Evolutionary conservation across 2,113 vertebrate genomes (phyloP), one percentile per base, ranked within the genome.

Genomic region (Tragelaphus buxtoni): DNA sequence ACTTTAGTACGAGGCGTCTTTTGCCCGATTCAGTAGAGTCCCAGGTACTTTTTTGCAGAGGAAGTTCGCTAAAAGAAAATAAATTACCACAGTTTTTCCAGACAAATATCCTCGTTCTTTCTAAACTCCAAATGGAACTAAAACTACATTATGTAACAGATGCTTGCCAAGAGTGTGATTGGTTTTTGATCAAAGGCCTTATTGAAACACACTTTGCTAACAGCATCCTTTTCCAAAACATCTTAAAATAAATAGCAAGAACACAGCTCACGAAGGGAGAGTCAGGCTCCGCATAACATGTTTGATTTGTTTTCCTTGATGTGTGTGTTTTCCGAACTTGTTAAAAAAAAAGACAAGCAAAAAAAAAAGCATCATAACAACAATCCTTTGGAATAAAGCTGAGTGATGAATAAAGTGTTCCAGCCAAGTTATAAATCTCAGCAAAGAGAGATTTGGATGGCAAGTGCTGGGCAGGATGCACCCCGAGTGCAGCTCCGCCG

Each of bases 391-490:
- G 76, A 81, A 13, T 10, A 0, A 10, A 56, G 32, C 47, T 77
- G 51, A 80, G 30, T 97, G 95, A 56, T 82, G 53, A 91, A 94
- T 91, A 49, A 28, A 13, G 58, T 47, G 77, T 96, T 97, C 45
- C 76, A 51, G 85, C 92, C 96, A 90, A 98, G 80, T 93, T 96
- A 32, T 76, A 96, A 93, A 97, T 92, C 85, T 47, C 92, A 93
- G 97, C 88, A 95, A 95, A 98, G 85, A 58, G 96, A 97, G 96
- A 74, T 89, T 96, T 98, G 96, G 95, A 35, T 96, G 98, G 96
- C 93, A 96, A 97, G 87, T 92, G 97, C 42, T 95, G 98, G 98
- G 97, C 97, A 92, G 83, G 94, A 83, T 53, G 20, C 45, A 47
- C 55, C 83, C 74, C 95, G 45, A 32, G 84, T 85, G 83, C 56